Evolutionary conservation across 2,888 invertebrate species (phyloP), one percentile per base, ranked within the genome.

Genomic region (Drosophila neonasuta): DNA sequence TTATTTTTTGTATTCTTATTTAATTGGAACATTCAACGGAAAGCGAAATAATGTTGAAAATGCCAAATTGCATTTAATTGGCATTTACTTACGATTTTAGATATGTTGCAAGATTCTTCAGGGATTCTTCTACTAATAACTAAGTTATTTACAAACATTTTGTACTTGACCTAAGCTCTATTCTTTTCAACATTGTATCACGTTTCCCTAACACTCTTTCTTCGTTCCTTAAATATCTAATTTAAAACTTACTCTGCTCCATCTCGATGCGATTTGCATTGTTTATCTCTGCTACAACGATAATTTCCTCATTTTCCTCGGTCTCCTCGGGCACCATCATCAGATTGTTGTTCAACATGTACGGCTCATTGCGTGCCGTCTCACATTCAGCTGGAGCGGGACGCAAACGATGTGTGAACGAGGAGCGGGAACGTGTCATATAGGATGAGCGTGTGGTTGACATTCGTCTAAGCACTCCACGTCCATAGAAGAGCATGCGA

Each of bases 381-480:
- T 77, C 74, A 13, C 48, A 4, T 0, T 69, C 77, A 0, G 34
- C 45, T 34, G 49, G 49, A 0, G 75, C 56, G n/a, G 64, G 60
- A 6, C 88, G 85, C 36, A 82, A n/a, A 0, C 86, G 79, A 3
- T 80, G 81, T 3, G 75, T 85, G 13, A 87, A 81, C 2, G 90
- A 85, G 13, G 87, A 87, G 10, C 88, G 73, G 8, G 87, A 87
- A 11, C 88, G 79, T 0, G 83, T 88, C 34, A 88, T 68, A 44
- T 81, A 86, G 0, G 90, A 88, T 4, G 90, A 90, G 13, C 87
- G 82, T 20, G 89, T 88, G 17, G 90, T 90, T n/a, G 88, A 84
- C 24, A 80, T 56, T 29, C 89, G 82, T 6, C 85, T 69, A 2
- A 89, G 75, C 2, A 79, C 77, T 0, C 76, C 65, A 0, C 82